Percentiles rank a stretch among this genome's conserved stretches.
Evolutionary conservation across 2,113 vertebrate genomes (phyloP).

Genomic region (Oncorhynchus kisutch): DNA sequence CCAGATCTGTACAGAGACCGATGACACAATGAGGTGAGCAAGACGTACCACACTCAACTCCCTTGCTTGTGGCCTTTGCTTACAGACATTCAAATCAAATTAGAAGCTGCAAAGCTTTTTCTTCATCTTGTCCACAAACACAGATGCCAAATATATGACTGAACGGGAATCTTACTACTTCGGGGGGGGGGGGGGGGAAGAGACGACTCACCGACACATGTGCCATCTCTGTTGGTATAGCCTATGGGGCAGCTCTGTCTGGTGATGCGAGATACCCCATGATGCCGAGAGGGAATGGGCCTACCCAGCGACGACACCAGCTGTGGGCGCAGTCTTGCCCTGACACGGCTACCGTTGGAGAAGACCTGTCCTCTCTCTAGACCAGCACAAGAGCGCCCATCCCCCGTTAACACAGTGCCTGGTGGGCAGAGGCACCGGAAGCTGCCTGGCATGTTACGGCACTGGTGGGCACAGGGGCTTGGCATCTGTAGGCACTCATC

Average conservation of each 20-base stretch:
- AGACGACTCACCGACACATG: slow-evolving; percentile 74
- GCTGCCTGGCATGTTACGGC: slow-evolving; percentile 83
- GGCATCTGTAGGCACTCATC: slow-evolving; percentile 82
- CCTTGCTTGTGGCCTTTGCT: too few species aligned
- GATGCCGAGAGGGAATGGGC: slow-evolving; percentile 67
- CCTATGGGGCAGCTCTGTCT: slow-evolving; percentile 78
- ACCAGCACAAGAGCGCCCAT: slow-evolving; percentile 71
- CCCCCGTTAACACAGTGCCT: slow-evolving; percentile 67
- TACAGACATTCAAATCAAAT: too few species aligned
- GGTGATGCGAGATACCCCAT: slow-evolving; percentile 52
- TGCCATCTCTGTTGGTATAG: slow-evolving; percentile 72
- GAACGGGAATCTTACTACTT: slow-evolving; percentile 27
- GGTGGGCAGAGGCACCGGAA: slow-evolving; percentile 83
- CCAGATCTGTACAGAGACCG: slow-evolving; percentile 72
- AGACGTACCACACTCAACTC: too few species aligned
- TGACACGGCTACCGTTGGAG: slow-evolving; percentile 50
- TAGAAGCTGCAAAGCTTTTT: too few species aligned
- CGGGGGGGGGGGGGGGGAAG: too few species aligned
- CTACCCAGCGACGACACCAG: slow-evolving; percentile 58
- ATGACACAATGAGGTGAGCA: background rate
- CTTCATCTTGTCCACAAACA: too few species aligned
- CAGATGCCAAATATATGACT: background rate
- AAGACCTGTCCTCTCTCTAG: slow-evolving; percentile 53
- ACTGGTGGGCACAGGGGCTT: slow-evolving; percentile 75
- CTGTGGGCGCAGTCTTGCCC: slow-evolving; percentile 65